Base-by-base conservation (phyloP, 2,113 vertebrate genomes). In the Protobothrops mucrosquamatus region DNA sequence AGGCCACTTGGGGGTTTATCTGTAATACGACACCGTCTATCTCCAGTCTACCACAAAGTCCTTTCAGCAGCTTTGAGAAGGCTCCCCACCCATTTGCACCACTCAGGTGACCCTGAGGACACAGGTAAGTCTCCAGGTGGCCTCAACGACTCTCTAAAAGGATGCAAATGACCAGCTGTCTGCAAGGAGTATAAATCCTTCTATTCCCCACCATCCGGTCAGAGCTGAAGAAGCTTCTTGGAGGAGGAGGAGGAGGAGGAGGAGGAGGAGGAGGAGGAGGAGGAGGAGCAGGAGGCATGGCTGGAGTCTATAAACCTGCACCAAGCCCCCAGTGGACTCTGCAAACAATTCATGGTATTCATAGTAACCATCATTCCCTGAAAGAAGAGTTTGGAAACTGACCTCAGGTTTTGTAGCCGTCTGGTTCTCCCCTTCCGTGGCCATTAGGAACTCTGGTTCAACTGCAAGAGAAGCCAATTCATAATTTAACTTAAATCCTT, bases 381-480 rank as follows among this genome's bases (percentile, higher is more conserved):
- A 39, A 81, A 3, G 34, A 39, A 81, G 34, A 81, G 6, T 9
- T 81, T 1, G 34, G 69, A 81, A 18, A 96, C 96, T 89, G 96
- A 97, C 97, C 95, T 95, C 94, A 57, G 94, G 85, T 89, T 95
- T 92, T 1, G 88, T 89, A 51, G 55, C 48, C 0, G 93, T 94
- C 10, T 89, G 85, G 20, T 22, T 91, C 2, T 94, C 59, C 87
- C 18, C 88, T 92, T 92, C 92, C 57, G 95, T 95, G 24, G 95
- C 96, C 95, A 97, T 97, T 0, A 22, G 92, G 88, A 91, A 61
- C 56, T 92, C 86, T 61, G 2, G 91, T 92, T 90, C 86, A 95
- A 69, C 96, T 97, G 93, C 55, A 96, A 46, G 22, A 74, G 22
- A 24, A 52, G 1, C 0, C 10, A 81, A 39, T 39, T 34, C 3